Conservation (phyloP, 2,113 vertebrate species). For the Rattus rattus region DNA sequence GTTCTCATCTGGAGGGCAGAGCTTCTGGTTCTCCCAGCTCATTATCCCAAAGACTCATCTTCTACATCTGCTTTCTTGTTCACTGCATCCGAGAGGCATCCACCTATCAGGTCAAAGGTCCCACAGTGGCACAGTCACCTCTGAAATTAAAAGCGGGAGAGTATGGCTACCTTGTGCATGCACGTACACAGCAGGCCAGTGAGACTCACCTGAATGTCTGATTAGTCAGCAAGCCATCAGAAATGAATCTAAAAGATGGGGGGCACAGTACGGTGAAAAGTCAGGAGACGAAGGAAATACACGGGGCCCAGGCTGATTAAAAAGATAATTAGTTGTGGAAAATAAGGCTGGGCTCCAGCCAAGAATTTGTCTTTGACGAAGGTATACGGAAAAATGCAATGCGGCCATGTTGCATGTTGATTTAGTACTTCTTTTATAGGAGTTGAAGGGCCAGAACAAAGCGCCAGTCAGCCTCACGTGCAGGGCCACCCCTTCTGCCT, state of each 20-base stretch:
- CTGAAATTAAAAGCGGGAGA: conserved; percentile 60
- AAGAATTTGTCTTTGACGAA: conserved; percentile 72
- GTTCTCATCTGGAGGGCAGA: conserved; percentile 67
- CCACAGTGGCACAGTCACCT: background rate
- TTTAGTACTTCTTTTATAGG: conserved; percentile 70
- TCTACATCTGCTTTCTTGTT: conserved; percentile 49
- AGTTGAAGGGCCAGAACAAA: conserved; percentile 82
- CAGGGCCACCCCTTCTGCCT: conserved; percentile 67
- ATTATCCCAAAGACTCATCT: conserved; percentile 56
- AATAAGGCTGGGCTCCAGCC: conserved; percentile 61
- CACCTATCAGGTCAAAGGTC: conserved; percentile 63
- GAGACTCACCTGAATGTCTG: conserved; percentile 62
- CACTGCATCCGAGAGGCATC: conserved; percentile 22
- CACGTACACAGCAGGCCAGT: background rate
- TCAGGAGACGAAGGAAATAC: conserved; percentile 35
- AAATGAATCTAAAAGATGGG: conserved; percentile 64
- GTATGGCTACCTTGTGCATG: background rate
- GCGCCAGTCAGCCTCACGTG: conserved; percentile 76
- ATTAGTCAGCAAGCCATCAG: conserved; percentile 62
- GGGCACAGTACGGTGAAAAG: conserved; percentile 65
- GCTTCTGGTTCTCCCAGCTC: conserved; percentile 59
- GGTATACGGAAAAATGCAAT: conserved; percentile 20
- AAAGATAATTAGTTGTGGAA: conserved; percentile 79
- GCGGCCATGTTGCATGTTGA: background rate
- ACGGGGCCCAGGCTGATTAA: conserved; percentile 58